These are phyloP conservation scores for Anas bernieri DNA, from an alignment of 2,797 vertebrate genomes.

Conservation along the genomic window DNA sequence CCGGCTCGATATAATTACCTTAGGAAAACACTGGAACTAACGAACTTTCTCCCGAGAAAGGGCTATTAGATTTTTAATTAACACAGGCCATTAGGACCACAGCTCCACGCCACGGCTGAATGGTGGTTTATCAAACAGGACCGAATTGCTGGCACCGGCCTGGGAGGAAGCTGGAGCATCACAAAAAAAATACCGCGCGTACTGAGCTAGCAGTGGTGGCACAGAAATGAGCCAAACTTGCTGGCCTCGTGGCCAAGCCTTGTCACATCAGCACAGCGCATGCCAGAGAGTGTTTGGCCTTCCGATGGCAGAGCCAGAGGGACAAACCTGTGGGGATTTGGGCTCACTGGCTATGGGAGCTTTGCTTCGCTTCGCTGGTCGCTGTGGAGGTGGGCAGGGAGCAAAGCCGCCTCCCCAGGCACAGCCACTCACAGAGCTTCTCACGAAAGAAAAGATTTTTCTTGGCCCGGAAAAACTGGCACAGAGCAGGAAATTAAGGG, in stretches of 20 bases:
- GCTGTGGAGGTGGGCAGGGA: not conserved
- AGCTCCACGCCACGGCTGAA: not conserved
- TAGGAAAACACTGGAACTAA: slow-evolving; percentile 10
- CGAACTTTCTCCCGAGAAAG: slow-evolving; percentile 30
- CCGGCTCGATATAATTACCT: not conserved
- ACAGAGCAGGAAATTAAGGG: not conserved
- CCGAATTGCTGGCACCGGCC: not conserved
- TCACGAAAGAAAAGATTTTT: not conserved
- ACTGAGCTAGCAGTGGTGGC: fast-evolving
- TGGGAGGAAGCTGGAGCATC: not conserved
- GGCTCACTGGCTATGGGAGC: not conserved
- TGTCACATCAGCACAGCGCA: not conserved
- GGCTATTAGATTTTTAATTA: slow-evolving; percentile 28
- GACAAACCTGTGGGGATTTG: fast-evolving
- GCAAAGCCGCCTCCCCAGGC: not conserved
- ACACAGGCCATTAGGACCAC: not conserved
- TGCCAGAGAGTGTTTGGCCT: not conserved
- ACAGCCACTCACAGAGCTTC: not conserved
- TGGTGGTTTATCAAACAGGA: slow-evolving; percentile 23
- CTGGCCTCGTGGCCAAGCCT: not conserved
- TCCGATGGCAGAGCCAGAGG: not conserved
- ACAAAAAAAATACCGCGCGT: not conserved
- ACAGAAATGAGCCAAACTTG: not conserved
- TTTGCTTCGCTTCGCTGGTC: not conserved
- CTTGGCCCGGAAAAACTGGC: not conserved